Evolutionary conservation across 2,888 invertebrate species (phyloP).

Genomic region (Diarsia dahlii): DNA sequence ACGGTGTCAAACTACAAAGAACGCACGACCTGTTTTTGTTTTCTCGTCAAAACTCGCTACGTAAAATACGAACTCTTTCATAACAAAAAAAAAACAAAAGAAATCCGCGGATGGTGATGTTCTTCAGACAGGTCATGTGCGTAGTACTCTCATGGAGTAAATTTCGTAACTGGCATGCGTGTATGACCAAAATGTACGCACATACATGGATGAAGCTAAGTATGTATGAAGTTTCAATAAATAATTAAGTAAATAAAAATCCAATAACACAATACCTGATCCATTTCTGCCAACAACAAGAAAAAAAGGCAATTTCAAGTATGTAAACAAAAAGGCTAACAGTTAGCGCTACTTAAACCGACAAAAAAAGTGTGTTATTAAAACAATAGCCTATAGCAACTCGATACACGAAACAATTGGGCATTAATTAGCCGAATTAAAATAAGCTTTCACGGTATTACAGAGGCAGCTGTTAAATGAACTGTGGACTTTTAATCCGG

Average conservation of each 20-base stretch:
- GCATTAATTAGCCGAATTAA: conserved; percentile 75
- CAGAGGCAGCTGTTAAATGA: conserved; percentile 76
- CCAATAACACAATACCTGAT: no score
- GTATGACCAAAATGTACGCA: not conserved
- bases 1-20: conserved; percentile 8
- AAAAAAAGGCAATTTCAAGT: not conserved
- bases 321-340: not conserved
- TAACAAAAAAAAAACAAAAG: not conserved
- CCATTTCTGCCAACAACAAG: no score
- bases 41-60: conserved; percentile 4
- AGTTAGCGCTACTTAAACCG: not conserved
- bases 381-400: conserved; percentile 41
- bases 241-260: no score
- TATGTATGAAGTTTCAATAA: no score
- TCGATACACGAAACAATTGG: conserved; percentile 62
- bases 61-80: not conserved
- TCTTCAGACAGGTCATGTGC: not conserved
- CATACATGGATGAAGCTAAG: not conserved
- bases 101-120: not conserved
- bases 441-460: conserved; percentile 72
- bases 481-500: conserved; percentile 81
- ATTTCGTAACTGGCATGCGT: not conserved
- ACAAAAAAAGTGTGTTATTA: conserved; percentile 20
- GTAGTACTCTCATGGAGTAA: not conserved
- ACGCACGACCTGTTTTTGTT: conserved; percentile 21